Evolutionary conservation across 2,113 vertebrate species (phyloP), one percentile per base, ranked within the genome.

Genomic region (Burhinus bistriatus): DNA sequence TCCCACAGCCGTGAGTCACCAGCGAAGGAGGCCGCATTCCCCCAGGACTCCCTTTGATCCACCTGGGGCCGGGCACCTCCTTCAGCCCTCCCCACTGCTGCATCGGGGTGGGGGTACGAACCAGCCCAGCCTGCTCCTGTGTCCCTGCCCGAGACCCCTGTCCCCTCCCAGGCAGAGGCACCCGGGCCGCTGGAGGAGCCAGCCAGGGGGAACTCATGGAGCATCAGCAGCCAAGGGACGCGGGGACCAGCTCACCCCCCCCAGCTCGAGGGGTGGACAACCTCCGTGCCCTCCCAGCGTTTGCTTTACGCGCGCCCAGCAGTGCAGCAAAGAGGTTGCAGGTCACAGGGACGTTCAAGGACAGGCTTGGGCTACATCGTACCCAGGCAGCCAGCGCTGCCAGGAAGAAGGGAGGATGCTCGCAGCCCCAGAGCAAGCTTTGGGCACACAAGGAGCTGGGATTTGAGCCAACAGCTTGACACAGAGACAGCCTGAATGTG

Each of bases 1-100:
- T 93, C 94, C 72, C 92, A 65, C 55, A 93, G 95, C 76, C 12
- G 0, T 95, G 97, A 95, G 80, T 96, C 97, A 95, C 52, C 5
- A 1, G 36, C 2, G 1, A 83, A 58, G 1, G 8, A 78, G 73
- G 61, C 89, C 49, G 26, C 11, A 0, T 89, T 95, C 86, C 90
- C 86, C 88, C 44, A 55, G 94, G 94, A 92, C 57, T 94, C 51
- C 55, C 95, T 95, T 97, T 95, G 95, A 95, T 96, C 96, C 69
- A 78, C 86, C 95, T 88, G 79, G 76, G 64, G 79, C 66, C 2
- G 8, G 93, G 93, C 94, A 92, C 58, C 83, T 95, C 83, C 89
- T 52, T 45, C 34, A 69, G 62, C 54, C 22, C 68, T 77, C 12
- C 0, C 26, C 1, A 1, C 72, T 15, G 17, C 54, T 49, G 90